Evolutionary conservation across 1,140 invertebrate species (phyloP), one percentile per base, ranked within the genome.

Genomic region (Sinella curviseta): DNA sequence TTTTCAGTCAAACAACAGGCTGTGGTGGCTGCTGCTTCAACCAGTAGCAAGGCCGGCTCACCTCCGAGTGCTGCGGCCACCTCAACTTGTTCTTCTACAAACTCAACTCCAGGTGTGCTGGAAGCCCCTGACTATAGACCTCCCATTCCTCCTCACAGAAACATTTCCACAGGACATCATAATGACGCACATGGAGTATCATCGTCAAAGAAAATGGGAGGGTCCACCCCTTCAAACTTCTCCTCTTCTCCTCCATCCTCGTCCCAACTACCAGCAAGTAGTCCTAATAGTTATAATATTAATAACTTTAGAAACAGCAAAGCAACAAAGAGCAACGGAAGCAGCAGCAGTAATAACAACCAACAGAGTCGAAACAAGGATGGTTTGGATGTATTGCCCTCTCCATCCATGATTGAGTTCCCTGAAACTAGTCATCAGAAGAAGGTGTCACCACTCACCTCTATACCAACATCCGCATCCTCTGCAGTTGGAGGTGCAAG

Each of bases 61-160:
- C 74, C 74, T 48, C 39, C 74, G 34, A 75, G 74, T 48, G 35
- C 36, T 48, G 35, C 4, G 1, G 77, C 80, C 87, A 30, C 83
- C 84, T 65, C 26, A 14, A 31, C 26, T 70, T 30, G 65, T 33
- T 17, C 8, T 30, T 77, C 36, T 77, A 48, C 70, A 79, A 82
- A 76, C 76, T 28, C 81, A 67, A 76, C 82, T 78, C 65, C 82
- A 82, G 35, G 20, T 76, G 81, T 34, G 78, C 76, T 4, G 77
- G 79, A 35, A 76, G 74, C 77, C n/a, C 90, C 90, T 78, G 92
- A 94, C 76, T 94, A 95, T 85, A 91, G 92, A 79, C 94, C 94
- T 0, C 94, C 94, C 1, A 93, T 95, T 35, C 94, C 94, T 16
- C 94, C 94, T 0, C 94, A 95, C 85, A 89, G 94, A 73, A 94